Percentiles rank a stretch among this genome's conserved stretches.
phyloP scores from a whole-genome alignment of 37 sponge, comb jelly and placozoan genomes.

The Bolinopsis microptera region DNA sequence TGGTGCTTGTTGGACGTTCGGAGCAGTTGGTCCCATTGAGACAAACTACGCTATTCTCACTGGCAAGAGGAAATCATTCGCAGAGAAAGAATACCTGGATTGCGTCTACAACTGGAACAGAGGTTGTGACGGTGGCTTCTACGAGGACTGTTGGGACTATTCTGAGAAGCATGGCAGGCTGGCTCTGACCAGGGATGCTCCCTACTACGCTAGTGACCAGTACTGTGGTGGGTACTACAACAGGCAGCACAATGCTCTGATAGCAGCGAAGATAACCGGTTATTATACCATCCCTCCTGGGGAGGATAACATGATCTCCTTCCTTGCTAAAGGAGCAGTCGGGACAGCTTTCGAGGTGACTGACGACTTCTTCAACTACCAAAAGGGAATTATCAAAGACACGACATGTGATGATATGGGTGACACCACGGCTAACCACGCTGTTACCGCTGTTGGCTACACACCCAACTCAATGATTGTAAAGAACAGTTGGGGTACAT shows the following conservation, averaged over 20 bases:
- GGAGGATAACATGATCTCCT: neutral
- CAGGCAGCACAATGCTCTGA: neutral
- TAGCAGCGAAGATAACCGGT: neutral
- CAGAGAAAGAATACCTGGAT: conserved; percentile 8
- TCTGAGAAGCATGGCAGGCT: neutral
- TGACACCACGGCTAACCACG: conserved; percentile 29
- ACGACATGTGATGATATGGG: neutral
- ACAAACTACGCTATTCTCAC: neutral
- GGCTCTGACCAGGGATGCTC: neutral
- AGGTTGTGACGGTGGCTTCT: neutral
- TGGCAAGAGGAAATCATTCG: neutral
- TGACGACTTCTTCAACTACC: conserved; percentile 8
- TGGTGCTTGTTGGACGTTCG: conserved; percentile 16
- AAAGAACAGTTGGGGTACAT: neutral
- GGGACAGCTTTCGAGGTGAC: neutral
- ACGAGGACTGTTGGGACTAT: neutral
- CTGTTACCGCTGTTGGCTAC: conserved; percentile 28
- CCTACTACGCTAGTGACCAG: neutral
- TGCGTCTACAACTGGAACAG: neutral
- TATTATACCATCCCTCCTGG: neutral
- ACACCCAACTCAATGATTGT: neutral
- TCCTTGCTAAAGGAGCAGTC: neutral
- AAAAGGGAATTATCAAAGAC: neutral
- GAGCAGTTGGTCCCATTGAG: neutral
- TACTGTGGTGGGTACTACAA: neutral